Base-by-base conservation (phyloP, 2,888 invertebrate species). In the Tanypteryx hageni region DNA sequence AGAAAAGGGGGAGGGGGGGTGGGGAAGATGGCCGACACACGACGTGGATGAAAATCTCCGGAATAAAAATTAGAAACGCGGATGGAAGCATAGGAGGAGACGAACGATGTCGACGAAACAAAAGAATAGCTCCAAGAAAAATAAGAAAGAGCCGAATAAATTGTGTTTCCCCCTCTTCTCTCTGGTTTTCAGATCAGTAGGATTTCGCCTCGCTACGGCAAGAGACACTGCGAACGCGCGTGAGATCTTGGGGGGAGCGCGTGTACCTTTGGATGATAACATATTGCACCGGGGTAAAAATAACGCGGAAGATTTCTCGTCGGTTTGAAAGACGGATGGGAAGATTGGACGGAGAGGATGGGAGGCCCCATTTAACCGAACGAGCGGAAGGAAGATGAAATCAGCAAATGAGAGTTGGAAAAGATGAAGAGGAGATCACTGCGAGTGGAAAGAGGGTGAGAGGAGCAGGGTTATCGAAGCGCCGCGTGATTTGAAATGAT, bases 271-370 rank as follows among this genome's bases (percentile, higher is more conserved):
- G 27, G 14, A 18, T n/a, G 4, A 83, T 83, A 56, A 31, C 56
- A 57, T n/a, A 83, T 10, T 57, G 56, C 83, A n/a, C 56, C 16
- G 18, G n/a, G 31, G 4, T 16, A 44, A 44, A 44, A 44, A 44
- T 44, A 44, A 44, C 44, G 44, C 68, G 68, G 64, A 44, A 44
- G n/a, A 83, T 83, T 56, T 57, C 56, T 18, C 44, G 56, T n/a
- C 83, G 31, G 61, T 27, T 64, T 7, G 61, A 61, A 86, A 86
- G 86, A 86, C 86, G 86, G 86, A 86, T 86, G 86, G 9, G 86
- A 31, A 18, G 86, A 64, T 61, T 31, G 61, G 16, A 2, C 27
- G 0, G 59, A 64, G 61, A 10, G 61, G 86, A 86, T 57, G 85
- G 86, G 18, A 44, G 44, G 44, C 44, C 44, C 83, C 44, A 83